Evolutionary conservation across 2,888 invertebrate genomes (phyloP), one percentile per base, ranked within the genome.

Genomic region (Reticulitermes lucifugus): DNA sequence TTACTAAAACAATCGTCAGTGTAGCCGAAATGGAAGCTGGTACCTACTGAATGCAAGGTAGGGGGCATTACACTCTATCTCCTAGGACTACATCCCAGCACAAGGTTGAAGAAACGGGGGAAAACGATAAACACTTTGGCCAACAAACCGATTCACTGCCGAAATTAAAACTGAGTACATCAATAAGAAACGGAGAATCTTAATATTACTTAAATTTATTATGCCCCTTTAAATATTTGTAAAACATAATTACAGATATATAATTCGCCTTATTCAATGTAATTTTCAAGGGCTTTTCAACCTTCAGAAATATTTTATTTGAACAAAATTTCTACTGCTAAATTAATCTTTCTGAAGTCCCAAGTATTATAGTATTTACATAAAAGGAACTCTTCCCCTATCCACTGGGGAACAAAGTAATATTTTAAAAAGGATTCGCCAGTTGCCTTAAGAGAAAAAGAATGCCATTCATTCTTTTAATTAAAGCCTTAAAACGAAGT

Each of bases 401-500:
- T 60, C 60, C 60, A 60, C n/a, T 60, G n/a, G 6, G n/a, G 18
- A 1, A 60, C 4, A 60, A n/a, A 60, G 60, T n/a, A 18, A 60
- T 60, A 60, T 60, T 60, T 60, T 60, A 22, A 60, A 60, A 60
- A 21, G 21, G 60, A 60, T 60, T 60, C 60, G 18, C 60, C 60
- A n/a, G 60, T 60, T n/a, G 14, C 60, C 60, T n/a, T 22, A 60
- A n/a, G 60, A 21, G 41, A 43, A 7, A 75, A 43, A 7, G 35
- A 75, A 35, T 43, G 43, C 2, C 43, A 2, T 75, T 75, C 75
- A 75, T 75, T 75, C 46, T 81, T 81, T 81, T 81, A 81, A 81
- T 81, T 81, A 65, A 81, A 81, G 41, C 41, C 35, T 81, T 41
- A 65, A 65, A 81, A 60, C n/a, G 65, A 41, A 81, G 65, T 81